phyloP scores from a whole-genome alignment of 2,113 vertebrate species.

The Conger conger region DNA sequence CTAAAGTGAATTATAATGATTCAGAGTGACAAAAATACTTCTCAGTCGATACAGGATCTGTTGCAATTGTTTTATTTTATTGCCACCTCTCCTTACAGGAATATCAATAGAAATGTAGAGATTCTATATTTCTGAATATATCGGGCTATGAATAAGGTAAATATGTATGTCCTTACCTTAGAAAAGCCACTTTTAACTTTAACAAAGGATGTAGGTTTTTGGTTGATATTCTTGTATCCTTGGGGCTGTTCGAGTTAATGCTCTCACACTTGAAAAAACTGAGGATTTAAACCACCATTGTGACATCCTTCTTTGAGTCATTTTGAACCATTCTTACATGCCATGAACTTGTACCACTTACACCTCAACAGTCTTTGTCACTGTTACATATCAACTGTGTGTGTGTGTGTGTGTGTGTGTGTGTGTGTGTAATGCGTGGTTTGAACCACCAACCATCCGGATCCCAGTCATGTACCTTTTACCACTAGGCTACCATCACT shows the following conservation, averaged over 20 bases:
- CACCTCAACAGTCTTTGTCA: too few species aligned
- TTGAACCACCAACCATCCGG: too few species aligned
- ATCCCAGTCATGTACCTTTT: too few species aligned
- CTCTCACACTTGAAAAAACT: slow-evolving; percentile 39
- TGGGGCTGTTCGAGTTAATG: slow-evolving; percentile 49
- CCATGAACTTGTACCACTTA: too few species aligned
- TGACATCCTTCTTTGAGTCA: neutral
- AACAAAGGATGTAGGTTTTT: neutral
- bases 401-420: too few species aligned
- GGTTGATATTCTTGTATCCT: neutral
- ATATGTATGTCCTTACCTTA: neutral
- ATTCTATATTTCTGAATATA: neutral
- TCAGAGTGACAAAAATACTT: neutral
- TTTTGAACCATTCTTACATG: neutral
- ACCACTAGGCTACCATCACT: neutral
- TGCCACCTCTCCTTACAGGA: neutral
- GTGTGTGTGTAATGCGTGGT: too few species aligned
- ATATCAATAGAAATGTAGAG: neutral
- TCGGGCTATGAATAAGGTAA: neutral
- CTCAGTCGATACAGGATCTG: neutral
- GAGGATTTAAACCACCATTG: slow-evolving; percentile 21
- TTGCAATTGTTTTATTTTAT: neutral
- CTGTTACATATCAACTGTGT: too few species aligned
- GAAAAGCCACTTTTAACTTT: neutral
- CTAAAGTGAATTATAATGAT: neutral